These are phyloP conservation scores for Malaclemys terrapin DNA, from an alignment of 2,113 vertebrate genomes.

Conservation along the genomic window DNA sequence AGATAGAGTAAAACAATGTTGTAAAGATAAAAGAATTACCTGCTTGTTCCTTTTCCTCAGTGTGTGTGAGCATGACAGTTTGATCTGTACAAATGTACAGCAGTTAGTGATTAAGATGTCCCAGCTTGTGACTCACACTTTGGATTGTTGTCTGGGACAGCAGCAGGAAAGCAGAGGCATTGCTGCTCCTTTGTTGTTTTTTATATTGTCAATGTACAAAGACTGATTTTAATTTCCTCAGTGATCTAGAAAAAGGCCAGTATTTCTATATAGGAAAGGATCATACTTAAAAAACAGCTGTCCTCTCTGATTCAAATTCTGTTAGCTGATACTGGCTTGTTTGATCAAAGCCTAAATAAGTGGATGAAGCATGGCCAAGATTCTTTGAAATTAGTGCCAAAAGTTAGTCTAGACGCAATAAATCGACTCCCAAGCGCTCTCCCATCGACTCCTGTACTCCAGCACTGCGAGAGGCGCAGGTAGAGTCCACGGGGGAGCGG, in stretches of 20 bases:
- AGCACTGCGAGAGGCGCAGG: no score
- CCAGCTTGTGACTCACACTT: not conserved
- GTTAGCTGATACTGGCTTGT: not conserved
- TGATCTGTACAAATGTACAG: not conserved
- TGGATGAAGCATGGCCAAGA: not conserved
- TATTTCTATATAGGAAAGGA: not conserved
- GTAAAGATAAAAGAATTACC: not conserved
- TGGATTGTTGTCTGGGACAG: slow-evolving; percentile 20
- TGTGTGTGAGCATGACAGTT: not conserved
- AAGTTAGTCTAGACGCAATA: not conserved
- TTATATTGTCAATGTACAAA: not conserved
- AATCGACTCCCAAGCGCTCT: no score
- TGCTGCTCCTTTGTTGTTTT: slow-evolving; percentile 3
- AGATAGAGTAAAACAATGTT: not conserved
- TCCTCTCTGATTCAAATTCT: not conserved
- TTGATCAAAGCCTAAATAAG: not conserved
- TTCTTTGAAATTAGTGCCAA: not conserved
- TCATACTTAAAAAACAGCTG: not conserved
- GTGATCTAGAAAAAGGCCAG: not conserved
- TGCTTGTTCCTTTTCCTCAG: slow-evolving; percentile 6
- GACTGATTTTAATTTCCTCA: not conserved
- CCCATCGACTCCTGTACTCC: no score
- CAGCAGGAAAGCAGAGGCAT: not conserved
- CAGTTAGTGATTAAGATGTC: not conserved
- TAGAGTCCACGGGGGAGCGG: no score